Percentiles rank a stretch among this genome's conserved stretches.
phyloP scores from a whole-genome alignment of 2,888 invertebrate genomes.

The Lysandra bellargus region DNA sequence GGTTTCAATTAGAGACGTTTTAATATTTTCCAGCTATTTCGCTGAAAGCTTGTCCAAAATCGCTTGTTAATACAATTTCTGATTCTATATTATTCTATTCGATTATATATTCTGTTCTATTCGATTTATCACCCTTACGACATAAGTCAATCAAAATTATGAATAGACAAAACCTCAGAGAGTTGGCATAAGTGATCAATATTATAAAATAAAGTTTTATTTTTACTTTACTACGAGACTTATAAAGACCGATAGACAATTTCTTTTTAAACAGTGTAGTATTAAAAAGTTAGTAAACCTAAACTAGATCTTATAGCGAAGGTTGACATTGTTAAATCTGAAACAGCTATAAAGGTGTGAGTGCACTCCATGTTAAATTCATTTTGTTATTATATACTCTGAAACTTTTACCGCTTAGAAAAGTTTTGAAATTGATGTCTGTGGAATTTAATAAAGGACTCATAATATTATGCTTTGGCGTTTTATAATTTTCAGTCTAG shows the following conservation, averaged over 20 bases:
- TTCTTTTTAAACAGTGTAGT: too few relatives aligned
- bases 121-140: too few relatives aligned
- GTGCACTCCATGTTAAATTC: conserved; percentile 8
- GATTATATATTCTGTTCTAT: too few relatives aligned
- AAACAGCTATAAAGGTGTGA: neutral
- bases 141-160: too few relatives aligned
- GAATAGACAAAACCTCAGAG: too few relatives aligned
- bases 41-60: neutral
- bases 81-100: too few relatives aligned
- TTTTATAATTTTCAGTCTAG: neutral
- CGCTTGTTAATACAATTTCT: neutral
- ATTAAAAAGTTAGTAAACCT: too few relatives aligned
- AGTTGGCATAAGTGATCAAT: too few relatives aligned
- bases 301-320: neutral
- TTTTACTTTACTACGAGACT: too few relatives aligned
- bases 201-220: too few relatives aligned
- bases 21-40: neutral
- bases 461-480: neutral
- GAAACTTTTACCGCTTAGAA: neutral
- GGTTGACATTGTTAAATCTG: neutral
- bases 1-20: neutral
- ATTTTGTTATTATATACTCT: conserved; percentile 3
- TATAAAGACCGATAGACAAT: too few relatives aligned
- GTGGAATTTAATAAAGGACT: conserved; percentile 11
- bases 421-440: conserved; percentile 19